Base-by-base conservation (phyloP, 2,888 invertebrate species). In the Eubasilissa splendida region DNA sequence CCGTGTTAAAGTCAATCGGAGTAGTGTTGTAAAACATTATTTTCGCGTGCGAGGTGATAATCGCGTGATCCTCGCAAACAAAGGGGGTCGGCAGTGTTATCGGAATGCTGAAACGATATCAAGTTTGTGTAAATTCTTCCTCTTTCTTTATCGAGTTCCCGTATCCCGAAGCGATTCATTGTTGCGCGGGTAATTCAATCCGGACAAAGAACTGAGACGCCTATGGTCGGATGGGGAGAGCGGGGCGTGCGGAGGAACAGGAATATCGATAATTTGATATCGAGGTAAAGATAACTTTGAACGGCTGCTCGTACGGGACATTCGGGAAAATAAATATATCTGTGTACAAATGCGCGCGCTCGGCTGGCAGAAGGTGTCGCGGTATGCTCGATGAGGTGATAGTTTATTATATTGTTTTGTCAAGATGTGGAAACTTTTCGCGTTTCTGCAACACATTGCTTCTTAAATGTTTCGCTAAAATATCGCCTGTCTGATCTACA, bases 171-270 rank as follows among this genome's bases (percentile, higher is more conserved):
- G 81, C 81, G 81, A 70, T 78, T 77, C 78, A 81, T 81, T 71
- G 81, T 78, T 59, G 81, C 68, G 75, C 74, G 76, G 70, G 66
- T 77, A 77, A 77, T 80, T 77, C 77, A 77, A 81, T 78, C 78
- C 78, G 73, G 50, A 81, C 81, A 81, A 81, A 81, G 78, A 78
- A 74, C 60, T 73, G 74, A 73, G 77, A 74, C 80, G 77, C 77
- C 77, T 60, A n/a, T 53, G 77, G 77, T 53, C 70, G 70, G 52
- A 52, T 12, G 50, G 54, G 71, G 60, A 53, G 60, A 50, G 31
- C 14, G 73, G 71, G 68, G 79, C 22, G 58, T 60, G 54, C 53
- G 12, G 74, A 60, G 74, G 42, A 31, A 54, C 42, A 33, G 42
- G 42, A 70, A 70, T 70, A 70, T 53, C 54, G 70, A 70, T 70